These are phyloP conservation scores for Sinopyrophorus schimmeli DNA, from an alignment of 2,888 invertebrate genomes.

Conservation along the genomic window DNA sequence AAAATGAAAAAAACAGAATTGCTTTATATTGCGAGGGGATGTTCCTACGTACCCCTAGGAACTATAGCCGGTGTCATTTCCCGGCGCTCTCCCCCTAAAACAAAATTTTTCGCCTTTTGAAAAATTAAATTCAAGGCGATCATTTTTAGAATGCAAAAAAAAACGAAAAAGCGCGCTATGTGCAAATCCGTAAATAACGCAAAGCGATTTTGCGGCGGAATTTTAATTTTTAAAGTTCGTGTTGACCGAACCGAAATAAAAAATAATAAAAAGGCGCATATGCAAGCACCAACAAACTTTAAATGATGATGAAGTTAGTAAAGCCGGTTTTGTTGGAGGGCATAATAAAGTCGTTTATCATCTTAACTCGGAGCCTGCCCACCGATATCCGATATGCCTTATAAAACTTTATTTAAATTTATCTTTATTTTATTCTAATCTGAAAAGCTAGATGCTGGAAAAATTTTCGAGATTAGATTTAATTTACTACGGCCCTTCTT, in stretches of 20 bases:
- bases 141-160: no score
- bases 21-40: no score
- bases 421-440: constrained; percentile 48
- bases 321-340: constrained; percentile 53
- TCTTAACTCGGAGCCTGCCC: constrained; percentile 51
- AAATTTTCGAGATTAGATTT: constrained; percentile 18
- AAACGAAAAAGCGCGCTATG: no score
- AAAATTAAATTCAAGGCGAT: no score
- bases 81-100: no score
- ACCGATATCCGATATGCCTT: constrained; percentile 52
- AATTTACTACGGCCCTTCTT: constrained; percentile 8
- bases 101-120: no score
- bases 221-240: constrained; percentile 24
- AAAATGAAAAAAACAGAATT: no score
- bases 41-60: no score
- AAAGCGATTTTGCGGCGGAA: constrained; percentile 14
- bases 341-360: constrained; percentile 58
- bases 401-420: constrained; percentile 50
- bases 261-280: constrained; percentile 15
- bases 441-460: constrained; percentile 14
- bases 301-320: constrained; percentile 56
- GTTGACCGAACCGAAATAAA: constrained; percentile 19
- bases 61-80: no score
- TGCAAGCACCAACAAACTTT: constrained; percentile 31
- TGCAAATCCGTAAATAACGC: constrained; percentile 6